phyloP scores from a whole-genome alignment of 2,888 invertebrate species.

The Diplazon laetatorius region DNA sequence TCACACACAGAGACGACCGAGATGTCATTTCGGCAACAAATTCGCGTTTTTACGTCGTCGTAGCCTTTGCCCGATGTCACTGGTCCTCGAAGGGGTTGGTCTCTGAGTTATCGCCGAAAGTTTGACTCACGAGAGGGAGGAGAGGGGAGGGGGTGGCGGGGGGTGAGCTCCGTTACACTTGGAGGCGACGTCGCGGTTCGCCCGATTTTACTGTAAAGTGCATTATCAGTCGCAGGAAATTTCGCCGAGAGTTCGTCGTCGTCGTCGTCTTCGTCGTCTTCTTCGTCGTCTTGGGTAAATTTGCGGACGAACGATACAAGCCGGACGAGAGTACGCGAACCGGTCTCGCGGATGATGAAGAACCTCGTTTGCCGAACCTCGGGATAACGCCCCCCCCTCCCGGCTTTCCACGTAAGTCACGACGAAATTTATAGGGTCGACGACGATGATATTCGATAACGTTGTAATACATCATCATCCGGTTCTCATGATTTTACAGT shows the following conservation, averaged over 20 bases:
- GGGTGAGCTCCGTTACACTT: constrained; percentile 15
- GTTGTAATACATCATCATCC: constrained; percentile 37
- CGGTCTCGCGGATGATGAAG: constrained; percentile 50
- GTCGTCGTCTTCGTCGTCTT: constrained; percentile 9
- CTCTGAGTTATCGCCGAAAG: constrained; percentile 48
- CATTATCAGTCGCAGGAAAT: constrained; percentile 58
- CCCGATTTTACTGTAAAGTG: constrained; percentile 55
- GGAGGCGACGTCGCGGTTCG: not conserved
- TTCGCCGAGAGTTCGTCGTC: constrained; percentile 44
- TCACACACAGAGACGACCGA: too few relatives aligned
- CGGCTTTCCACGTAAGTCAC: constrained; percentile 44
- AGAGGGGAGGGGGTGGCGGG: too few relatives aligned
- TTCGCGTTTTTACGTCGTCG: constrained; percentile 2
- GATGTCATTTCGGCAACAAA: constrained; percentile 3
- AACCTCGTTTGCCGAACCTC: constrained; percentile 55
- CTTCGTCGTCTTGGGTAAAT: constrained; percentile 39
- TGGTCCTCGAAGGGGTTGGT: constrained; percentile 2
- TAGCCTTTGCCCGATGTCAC: constrained; percentile 37
- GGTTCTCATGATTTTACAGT: not conserved
- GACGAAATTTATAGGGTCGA: constrained; percentile 58
- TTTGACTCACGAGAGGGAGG: constrained; percentile 40
- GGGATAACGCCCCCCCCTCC: constrained; percentile 52
- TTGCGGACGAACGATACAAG: constrained; percentile 45
- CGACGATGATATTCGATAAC: constrained; percentile 46
- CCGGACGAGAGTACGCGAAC: constrained; percentile 14